Base-by-base conservation (phyloP, 2,797 vertebrate genomes). In the Phoebastria nigripes region DNA sequence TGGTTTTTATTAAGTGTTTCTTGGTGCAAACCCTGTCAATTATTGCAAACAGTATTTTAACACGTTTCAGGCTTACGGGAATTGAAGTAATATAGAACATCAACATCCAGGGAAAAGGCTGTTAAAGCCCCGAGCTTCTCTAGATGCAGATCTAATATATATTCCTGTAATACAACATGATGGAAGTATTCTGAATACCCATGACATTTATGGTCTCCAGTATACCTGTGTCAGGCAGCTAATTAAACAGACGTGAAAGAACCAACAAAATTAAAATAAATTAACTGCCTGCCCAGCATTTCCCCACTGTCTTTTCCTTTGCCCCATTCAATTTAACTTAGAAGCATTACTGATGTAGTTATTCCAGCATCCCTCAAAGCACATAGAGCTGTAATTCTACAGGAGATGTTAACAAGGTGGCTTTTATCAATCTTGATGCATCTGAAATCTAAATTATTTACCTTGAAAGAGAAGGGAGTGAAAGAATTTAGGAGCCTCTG, bases 401-500 rank as follows among this genome's bases (percentile, higher is more conserved):
- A 51, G 39, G 73, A 95, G 61, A 89, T 28, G 54, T 82, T 96
- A 94, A 89, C 58, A 93, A 85, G 67, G 56, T 71, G 56, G 76
- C 17, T 93, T 93, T 91, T 85, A 87, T 89, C 82, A 91, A 87
- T 87, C n/a, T 78, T 77, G 41, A 92, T 93, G 63, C 71, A 92
- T 83, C 82, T 91, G 71, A 95, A 94, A 89, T 78, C 56, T 92
- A 78, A 93, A 94, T 92, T 91, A 91, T 96, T 94, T 87, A 96
- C 49, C 56, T 52, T 82, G 33, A 87, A 89, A 93, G 41, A 42
- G 55, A 82, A 91, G 35, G 21, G 29, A 95, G 37, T 59, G 59
- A 89, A 94, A 93, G 52, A 95, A 87, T 87, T 87, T 87, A 71
- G 41, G 49, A 39, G 71, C 35, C 63, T 87, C 74, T 74, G 67